Evolutionary conservation across 1,140 invertebrate genomes (phyloP), one percentile per base, ranked within the genome.

Genomic region (Uloborus diversus): DNA sequence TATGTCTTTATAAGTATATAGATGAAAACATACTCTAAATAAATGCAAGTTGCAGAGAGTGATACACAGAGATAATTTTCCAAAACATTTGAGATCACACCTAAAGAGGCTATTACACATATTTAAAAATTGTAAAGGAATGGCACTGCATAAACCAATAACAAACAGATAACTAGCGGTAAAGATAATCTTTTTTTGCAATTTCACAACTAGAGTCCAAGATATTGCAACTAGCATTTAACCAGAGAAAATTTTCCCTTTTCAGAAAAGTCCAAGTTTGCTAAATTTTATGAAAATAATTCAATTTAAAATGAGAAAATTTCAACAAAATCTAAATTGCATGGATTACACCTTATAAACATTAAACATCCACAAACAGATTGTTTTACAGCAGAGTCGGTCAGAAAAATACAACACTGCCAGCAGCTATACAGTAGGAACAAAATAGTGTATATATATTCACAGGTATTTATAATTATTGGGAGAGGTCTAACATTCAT

Each of bases 341-440:
- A n/a, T 35, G 13, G n/a, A 23, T n/a, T 23, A 51, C n/a, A 25
- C 49, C 30, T 47, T 20, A 23, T 28, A 20, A 53, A 53, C 42
- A 61, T 56, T 65, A n/a, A 65, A 53, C 61, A 56, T 30, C 51
- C 37, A 57, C 51, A 70, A 33, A 62, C 59, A 51, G 61, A 68
- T 71, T 59, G 53, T 71, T 42, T 71, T 51, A 75, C 71, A 64
- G 71, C 53, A 73, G 53, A 57, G 69, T 64, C 37, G 20, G 49
- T 78, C 61, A 66, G 62, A 78, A 66, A 78, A 78, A 78, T 65
- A 78, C 62, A 66, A 65, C 32, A 78, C 73, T 78, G 73, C 73
- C 73, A 78, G 73, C 73, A 78, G 73, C 73, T 78, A 78, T 78
- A 78, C 73, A 78, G 28, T 78, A 78, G 73, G 73, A 78, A 78